Percentiles rank a stretch among this genome's conserved stretches.
phyloP scores from a whole-genome alignment of 2,113 vertebrate species.

The Mastomys coucha region DNA sequence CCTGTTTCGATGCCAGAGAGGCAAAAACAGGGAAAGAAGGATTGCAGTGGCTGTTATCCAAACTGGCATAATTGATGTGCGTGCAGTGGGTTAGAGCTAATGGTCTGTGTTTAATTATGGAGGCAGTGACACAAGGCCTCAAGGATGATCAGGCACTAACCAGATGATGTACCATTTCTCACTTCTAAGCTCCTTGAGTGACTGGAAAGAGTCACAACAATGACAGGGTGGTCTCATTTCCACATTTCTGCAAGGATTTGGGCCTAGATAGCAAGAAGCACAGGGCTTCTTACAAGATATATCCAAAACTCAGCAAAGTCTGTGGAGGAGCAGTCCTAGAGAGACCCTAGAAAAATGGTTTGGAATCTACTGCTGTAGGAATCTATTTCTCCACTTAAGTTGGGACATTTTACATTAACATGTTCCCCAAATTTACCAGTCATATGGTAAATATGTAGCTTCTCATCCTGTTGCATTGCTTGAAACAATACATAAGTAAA shows the following conservation, averaged over 20 bases:
- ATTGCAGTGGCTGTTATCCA: slow-evolving; percentile 57
- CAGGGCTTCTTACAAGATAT: not conserved
- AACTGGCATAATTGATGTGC: slow-evolving; percentile 79
- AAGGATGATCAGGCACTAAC: slow-evolving; percentile 64
- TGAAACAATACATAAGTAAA: not conserved
- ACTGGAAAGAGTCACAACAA: slow-evolving; percentile 7
- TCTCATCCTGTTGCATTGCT: slow-evolving; percentile 32
- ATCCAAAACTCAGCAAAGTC: not conserved
- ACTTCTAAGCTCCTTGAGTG: not conserved
- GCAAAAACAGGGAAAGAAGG: slow-evolving; percentile 49
- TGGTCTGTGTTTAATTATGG: slow-evolving; percentile 79
- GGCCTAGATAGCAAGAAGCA: not conserved
- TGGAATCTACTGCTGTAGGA: slow-evolving; percentile 5
- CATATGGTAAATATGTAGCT: not conserved
- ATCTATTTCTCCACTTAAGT: slow-evolving; percentile 44
- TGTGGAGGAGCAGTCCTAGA: not conserved
- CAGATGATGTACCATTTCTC: slow-evolving; percentile 68
- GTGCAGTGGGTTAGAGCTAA: slow-evolving; percentile 78
- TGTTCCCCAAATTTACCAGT: slow-evolving; percentile 16
- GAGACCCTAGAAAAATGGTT: not conserved
- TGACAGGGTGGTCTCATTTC: slow-evolving; percentile 12
- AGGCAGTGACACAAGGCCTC: slow-evolving; percentile 75
- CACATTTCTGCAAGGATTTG: slow-evolving; percentile 5
- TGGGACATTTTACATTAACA: not conserved
- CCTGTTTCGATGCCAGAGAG: slow-evolving; percentile 46